Base-by-base conservation (phyloP, 2,888 invertebrate species). In the Drosophila recens region DNA sequence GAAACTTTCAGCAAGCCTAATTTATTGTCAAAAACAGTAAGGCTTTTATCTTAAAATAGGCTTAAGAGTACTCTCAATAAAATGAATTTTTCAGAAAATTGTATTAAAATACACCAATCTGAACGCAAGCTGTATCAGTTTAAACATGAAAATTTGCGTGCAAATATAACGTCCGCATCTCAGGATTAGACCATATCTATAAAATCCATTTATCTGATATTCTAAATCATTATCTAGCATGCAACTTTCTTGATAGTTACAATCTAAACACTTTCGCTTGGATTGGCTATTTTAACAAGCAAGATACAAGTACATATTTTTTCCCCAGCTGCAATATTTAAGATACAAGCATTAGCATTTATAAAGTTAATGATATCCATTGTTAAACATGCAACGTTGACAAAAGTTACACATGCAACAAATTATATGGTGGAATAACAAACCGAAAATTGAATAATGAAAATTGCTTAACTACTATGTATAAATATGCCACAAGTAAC, bases 281-380 rank as follows among this genome's bases (percentile, higher is more conserved):
- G n/a, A 5, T 38, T 9, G 6, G 15, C n/a, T 8, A 38, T 38
- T 38, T 38, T 11, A 17, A 20, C 42, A 43, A 20, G 5, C 11
- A 43, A 43, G 23, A 15, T 33, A 30, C 17, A 13, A 1, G 6
- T 13, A 27, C n/a, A 30, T 30, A 51, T 27, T 27, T 5, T 10
- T 34, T 9, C 8, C 17, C 8, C 34, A 20, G 9, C 13, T 36
- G 13, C 17, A 51, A 13, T 17, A 20, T 11, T 27, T 23, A 27
- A 45, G 45, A 49, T 11, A 51, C 20, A 51, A 20, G 51, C 13
- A 45, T n/a, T 27, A 27, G 13, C 20, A 23, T 45, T 45, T 45
- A 36, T 42, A 13, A 15, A 30, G 20, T 2, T 42, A 42, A 33
- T 54, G 8, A 52, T 20, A 17, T 42, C 13, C 17, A 43, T 27